These are phyloP conservation scores for Tachysurus vachellii DNA, from an alignment of 2,113 vertebrate species.

Conservation along the genomic window DNA sequence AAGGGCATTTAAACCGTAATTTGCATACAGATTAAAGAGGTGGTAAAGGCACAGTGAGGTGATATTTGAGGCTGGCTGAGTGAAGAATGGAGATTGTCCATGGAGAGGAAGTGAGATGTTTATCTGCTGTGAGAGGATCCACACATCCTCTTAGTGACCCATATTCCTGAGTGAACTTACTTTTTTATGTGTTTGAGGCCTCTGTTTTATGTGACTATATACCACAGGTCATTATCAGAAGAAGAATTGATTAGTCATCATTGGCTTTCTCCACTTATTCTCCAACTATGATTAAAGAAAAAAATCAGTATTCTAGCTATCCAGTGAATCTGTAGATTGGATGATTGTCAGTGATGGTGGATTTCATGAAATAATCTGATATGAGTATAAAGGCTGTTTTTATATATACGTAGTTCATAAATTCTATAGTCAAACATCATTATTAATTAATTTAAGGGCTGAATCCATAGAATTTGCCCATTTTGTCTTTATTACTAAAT, in stretches of 20 bases:
- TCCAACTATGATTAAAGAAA: neutral
- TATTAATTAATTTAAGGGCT: neutral
- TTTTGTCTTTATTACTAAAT: neutral
- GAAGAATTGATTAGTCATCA: neutral
- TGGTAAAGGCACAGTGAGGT: slow-evolving; percentile 39
- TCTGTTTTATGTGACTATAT: slow-evolving; percentile 1
- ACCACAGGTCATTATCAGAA: slow-evolving; percentile 16
- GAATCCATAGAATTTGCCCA: neutral
- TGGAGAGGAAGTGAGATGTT: slow-evolving; percentile 60
- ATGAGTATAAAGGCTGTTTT: neutral
- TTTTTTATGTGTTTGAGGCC: slow-evolving; percentile 16
- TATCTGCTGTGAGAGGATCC: slow-evolving; percentile 57
- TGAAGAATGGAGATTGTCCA: slow-evolving; percentile 53
- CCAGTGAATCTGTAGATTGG: neutral
- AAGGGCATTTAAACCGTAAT: slow-evolving; percentile 47
- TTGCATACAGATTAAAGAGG: slow-evolving; percentile 56
- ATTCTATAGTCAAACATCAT: neutral
- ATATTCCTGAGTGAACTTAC: slow-evolving; percentile 17
- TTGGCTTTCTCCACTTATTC: neutral
- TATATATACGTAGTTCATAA: neutral
- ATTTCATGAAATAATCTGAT: neutral
- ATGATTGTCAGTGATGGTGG: neutral
- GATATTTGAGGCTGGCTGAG: slow-evolving; percentile 46
- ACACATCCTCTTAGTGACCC: slow-evolving; percentile 33
- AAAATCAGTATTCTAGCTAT: neutral